Evolutionary conservation across 1,140 invertebrate genomes (phyloP), one percentile per base, ranked within the genome.

Genomic region (Scylla paramamosain): DNA sequence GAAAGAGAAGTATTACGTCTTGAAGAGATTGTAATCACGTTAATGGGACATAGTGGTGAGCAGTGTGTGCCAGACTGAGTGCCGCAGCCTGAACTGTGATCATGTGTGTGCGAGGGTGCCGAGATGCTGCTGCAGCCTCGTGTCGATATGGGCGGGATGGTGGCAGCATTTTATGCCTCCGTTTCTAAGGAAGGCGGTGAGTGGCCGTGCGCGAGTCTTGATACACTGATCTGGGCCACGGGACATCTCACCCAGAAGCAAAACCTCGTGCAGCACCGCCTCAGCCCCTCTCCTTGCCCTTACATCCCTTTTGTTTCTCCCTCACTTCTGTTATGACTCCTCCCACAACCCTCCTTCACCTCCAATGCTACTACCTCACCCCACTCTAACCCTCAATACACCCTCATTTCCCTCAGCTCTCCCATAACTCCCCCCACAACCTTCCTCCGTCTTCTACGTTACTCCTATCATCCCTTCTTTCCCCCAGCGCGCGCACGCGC

Each of bases 281-380:
- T 77, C 25, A 20, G 67, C 67, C 52, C n/a, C 67, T 77, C 67
- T 1, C 67, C 67, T 25, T n/a, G 20, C 67, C 67, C 67, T n/a
- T n/a, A n/a, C 67, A n/a, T 7, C 20, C 67, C 67, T 20, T 7
- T 7, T 20, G n/a, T 20, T 20, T 77, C 67, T n/a, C 67, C 67
- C 67, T 77, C n/a, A 77, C 20, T 77, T n/a, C 20, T 77, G 0
- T 77, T 77, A 77, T n/a, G 67, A n/a, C 67, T 77, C 67, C 67
- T 77, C 67, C 67, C 67, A 77, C 67, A n/a, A 77, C 67, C 67
- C 67, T 77, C 67, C 67, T n/a, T 77, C 67, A 77, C 67, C 67
- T 77, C 67, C 20, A 77, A 8, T 20, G 12, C n/a, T n/a, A n/a
- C 67, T 77, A 20, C 25, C n/a, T 77, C 67, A 1, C n/a, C 67